Conservation (phyloP, 37 sponge, comb jelly and placozoan species). For the Mnemiopsis leidyi region DNA sequence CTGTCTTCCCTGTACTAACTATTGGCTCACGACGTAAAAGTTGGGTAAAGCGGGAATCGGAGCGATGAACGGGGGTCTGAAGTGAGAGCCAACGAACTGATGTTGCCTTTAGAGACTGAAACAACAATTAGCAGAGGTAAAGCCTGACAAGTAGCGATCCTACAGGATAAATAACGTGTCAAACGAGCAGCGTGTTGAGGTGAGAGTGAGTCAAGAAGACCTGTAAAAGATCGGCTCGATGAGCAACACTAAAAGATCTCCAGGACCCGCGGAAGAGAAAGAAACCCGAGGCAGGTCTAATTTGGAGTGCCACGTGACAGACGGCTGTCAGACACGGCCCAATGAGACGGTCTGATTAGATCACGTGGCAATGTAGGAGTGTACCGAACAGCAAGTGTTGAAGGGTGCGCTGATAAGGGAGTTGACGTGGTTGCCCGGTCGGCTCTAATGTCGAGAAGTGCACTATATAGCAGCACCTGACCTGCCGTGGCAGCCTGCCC, state of each 20-base stretch:
- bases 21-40: not conserved
- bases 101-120: not conserved
- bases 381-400: slow-evolving; percentile 14
- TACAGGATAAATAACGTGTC: not conserved
- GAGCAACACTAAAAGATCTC: not conserved
- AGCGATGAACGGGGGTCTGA: not conserved
- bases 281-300: slow-evolving; percentile 51
- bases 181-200: not conserved
- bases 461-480: not conserved
- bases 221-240: not conserved
- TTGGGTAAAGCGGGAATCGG: not conserved
- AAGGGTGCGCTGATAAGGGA: slow-evolving; percentile 51
- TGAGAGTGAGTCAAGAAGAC: not conserved
- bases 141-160: not conserved
- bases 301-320: not conserved
- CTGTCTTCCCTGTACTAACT: not conserved
- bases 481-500: not conserved
- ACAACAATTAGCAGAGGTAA: not conserved
- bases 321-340: slow-evolving; percentile 18
- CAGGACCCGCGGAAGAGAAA: slow-evolving; percentile 22
- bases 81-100: not conserved
- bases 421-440: slow-evolving; percentile 12
- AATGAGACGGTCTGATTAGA: not conserved
- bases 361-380: not conserved
- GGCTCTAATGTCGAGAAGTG: not conserved